Percentiles rank a stretch among this genome's conserved stretches.
These are phyloP conservation scores for Alviniconcha marisindica DNA, from an alignment of 1,140 invertebrate genomes.

Conservation along the genomic window DNA sequence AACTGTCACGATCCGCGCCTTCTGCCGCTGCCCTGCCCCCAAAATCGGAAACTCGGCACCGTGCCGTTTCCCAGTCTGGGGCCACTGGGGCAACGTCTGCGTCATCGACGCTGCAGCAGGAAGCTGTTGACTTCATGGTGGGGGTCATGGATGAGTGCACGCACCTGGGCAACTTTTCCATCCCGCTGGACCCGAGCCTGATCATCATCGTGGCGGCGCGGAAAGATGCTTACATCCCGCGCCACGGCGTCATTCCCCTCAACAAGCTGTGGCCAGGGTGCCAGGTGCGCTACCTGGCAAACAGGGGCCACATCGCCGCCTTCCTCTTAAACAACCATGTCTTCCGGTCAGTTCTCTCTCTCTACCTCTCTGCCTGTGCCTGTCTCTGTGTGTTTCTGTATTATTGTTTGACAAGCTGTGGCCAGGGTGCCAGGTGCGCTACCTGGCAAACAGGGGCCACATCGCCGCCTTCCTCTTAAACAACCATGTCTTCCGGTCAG, in stretches of 20 bases:
- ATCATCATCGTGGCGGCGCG: constrained; percentile 74
- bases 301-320: constrained; percentile 91
- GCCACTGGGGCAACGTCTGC: constrained; percentile 13
- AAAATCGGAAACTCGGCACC: neutral
- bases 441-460: too few relatives aligned
- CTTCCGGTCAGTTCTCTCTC: constrained; percentile 89
- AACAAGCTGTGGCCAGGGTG: constrained; percentile 94
- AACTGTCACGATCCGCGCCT: constrained; percentile 8
- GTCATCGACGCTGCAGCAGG: constrained; percentile 34
- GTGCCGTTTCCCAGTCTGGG: constrained; percentile 40
- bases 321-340: constrained; percentile 91
- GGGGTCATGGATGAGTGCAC: constrained; percentile 99
- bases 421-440: too few relatives aligned
- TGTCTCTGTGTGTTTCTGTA: too few relatives aligned
- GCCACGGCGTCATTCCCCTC: constrained; percentile 87
- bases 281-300: constrained; percentile 87
- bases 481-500: too few relatives aligned
- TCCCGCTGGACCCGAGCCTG: constrained; percentile 84
- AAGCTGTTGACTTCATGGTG: constrained; percentile 91
- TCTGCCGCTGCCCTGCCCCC: neutral
- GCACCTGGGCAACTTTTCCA: constrained; percentile 94
- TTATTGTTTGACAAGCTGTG: too few relatives aligned
- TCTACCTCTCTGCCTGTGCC: neutral
- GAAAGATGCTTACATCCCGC: constrained; percentile 94
- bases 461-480: too few relatives aligned